Base-by-base conservation (phyloP, 2,888 invertebrate genomes). In the Elaeidobius kamerunicus region DNA sequence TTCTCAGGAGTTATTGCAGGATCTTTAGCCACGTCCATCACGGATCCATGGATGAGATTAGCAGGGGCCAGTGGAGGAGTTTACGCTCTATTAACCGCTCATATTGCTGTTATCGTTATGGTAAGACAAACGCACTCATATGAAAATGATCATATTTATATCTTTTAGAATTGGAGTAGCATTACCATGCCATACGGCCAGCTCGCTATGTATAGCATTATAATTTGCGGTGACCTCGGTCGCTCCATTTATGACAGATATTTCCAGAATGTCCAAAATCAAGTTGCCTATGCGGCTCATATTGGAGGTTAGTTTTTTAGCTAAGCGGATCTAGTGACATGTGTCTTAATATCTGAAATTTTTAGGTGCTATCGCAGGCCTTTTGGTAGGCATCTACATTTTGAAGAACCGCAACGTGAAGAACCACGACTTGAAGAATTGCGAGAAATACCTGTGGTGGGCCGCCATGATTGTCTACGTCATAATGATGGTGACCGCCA, bases 61-160 rank as follows among this genome's bases (percentile, higher is more conserved):
- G 95, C 92, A 0, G 97, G 97, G 0, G 96, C 96, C 5, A 93
- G 92, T 20, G 96, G 95, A 1, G 97, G 97, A 0, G 95, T 95
- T 5, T 97, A 97, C 67, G 92, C 96, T 1, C 72, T 97, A 7
- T 88, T 97, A 38, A 87, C 94, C 0, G 96, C 95, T 1, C 96
- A 97, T 67, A 82, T 96, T 44, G 91, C 95, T 2, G 91, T 92
- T 19, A 89, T 96, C 51, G 82, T 94, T 45, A 86, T 94, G 85
- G 88, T 88, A 67, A 74, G 74, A 65, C 14, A 18, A 34, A 34
- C 6, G n/a, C 4, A 7, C n/a, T 34, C 6, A 7, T n/a, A 32
- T 4, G n/a, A 12, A 32, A 32, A 32, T 7, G 3, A 32, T 6
- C n/a, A n/a, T 32, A 32, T 32, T 7, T 32, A n/a, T 32, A n/a